Evolutionary conservation across 35 echinoderm and acorn worm species (phyloP).

Genomic region (Anneissia japonica): DNA sequence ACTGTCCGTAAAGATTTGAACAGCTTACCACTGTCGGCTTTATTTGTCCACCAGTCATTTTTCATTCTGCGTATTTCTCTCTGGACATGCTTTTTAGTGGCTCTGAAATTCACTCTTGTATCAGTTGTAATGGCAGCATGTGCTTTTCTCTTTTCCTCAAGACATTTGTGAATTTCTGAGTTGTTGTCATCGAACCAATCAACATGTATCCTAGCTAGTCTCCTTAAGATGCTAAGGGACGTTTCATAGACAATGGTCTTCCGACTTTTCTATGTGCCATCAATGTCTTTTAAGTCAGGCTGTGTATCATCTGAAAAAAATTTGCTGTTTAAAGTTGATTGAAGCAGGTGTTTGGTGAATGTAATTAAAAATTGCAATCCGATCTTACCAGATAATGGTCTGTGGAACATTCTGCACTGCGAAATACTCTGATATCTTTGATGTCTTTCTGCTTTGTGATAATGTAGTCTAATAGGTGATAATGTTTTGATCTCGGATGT

Average conservation of each 20-base stretch:
- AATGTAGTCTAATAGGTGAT: no score
- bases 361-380: slow-evolving; percentile 10
- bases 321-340: not conserved
- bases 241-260: slow-evolving; percentile 17
- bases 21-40: not conserved
- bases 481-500: slow-evolving; percentile 62
- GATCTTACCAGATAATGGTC: slow-evolving; percentile 39
- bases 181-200: slow-evolving; percentile 36
- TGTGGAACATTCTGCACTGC: slow-evolving; percentile 36
- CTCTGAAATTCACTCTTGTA: no score
- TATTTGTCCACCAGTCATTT: not conserved
- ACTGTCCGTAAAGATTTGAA: not conserved
- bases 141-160: slow-evolving; percentile 16
- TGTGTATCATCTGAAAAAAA: slow-evolving; percentile 7
- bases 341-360: not conserved
- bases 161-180: slow-evolving; percentile 22
- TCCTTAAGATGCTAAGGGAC: slow-evolving; percentile 13
- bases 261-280: slow-evolving; percentile 21
- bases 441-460: no score
- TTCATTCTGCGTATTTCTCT: no score
- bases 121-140: no score
- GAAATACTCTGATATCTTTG: slow-evolving; percentile 21
- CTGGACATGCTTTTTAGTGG: no score
- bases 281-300: slow-evolving; percentile 21
- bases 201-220: slow-evolving; percentile 15